Base-by-base conservation (phyloP, 2,888 invertebrate species). In the Phaedon cochleariae region DNA sequence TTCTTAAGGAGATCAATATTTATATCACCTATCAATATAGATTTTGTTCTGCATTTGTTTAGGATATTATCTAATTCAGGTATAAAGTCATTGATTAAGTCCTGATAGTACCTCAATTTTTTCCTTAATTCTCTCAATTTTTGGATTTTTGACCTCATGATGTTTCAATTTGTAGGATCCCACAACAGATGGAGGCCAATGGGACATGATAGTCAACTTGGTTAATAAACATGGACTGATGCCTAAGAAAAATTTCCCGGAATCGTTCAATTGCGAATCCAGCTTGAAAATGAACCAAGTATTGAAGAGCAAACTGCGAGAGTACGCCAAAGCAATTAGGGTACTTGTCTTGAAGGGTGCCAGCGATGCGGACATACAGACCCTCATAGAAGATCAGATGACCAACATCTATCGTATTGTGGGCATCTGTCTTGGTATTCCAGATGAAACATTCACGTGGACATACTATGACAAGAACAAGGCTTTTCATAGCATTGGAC, bases 171-270 rank as follows among this genome's bases (percentile, higher is more conserved):
- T 15, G 10, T 15, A 91, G 89, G 92, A 94, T 79, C 94, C 94
- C n/a, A 90, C 90, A 58, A 88, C 88, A 69, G 95, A 95, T 78
- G 95, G 95, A 26, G 95, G 96, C 0, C 96, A 96, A 81, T 96
- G 95, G 96, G 94, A 95, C 80, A 96, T 96, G 95, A 85, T 96
- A 65, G 90, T 92, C 26, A 95, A 95, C 82, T 84, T 96, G 18
- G 90, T 96, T 62, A 92, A 92, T 81, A 93, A 94, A 79, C 90
- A 96, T 79, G 96, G 96, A 12, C 83, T 96, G 59, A 89, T 96
- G 85, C 96, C 96, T 60, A 96, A 96, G 86, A 90, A 90, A 78
- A 92, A 91, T 79, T 96, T 92, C 83, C 94, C 95, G 0, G 96
- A 96, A 79, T 88, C 92, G 0, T 93, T 88, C 83, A 92, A 91